These are phyloP conservation scores for Drosophila guanche DNA, from an alignment of 1,140 invertebrate genomes.

Conservation along the genomic window DNA sequence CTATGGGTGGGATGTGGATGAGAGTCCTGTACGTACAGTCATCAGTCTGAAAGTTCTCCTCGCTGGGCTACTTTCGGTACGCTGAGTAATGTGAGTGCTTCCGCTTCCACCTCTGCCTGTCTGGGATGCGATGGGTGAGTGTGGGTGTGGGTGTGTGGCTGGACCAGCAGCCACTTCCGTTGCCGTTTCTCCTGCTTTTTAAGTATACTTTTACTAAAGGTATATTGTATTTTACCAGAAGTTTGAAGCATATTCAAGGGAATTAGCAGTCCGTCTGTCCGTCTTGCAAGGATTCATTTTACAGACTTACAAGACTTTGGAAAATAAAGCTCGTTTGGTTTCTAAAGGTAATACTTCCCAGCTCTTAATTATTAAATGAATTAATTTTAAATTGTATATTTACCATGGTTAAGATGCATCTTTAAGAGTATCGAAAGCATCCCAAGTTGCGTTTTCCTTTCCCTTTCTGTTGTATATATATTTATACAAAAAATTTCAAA, in stretches of 20 bases:
- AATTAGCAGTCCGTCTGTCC: no score
- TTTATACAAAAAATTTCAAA: slow-evolving; percentile 58
- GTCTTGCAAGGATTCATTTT: no score
- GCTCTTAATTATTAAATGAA: no score
- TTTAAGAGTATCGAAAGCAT: no score
- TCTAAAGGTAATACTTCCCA: no score
- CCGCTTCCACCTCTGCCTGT: slow-evolving; percentile 56
- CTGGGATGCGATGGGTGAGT: no score
- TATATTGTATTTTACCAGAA: no score
- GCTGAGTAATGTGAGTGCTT: slow-evolving; percentile 76
- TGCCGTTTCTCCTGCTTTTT: slow-evolving; percentile 60
- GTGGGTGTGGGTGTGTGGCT: slow-evolving; percentile 9
- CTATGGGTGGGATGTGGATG: slow-evolving; percentile 5
- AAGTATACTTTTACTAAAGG: slow-evolving; percentile 31
- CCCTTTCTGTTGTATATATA: slow-evolving; percentile 14
- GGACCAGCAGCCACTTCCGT: slow-evolving; percentile 83
- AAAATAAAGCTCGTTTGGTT: no score
- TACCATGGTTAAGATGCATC: no score
- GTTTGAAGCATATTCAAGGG: no score
- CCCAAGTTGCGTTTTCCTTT: background rate
- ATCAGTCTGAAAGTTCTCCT: slow-evolving; percentile 27
- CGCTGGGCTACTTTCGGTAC: slow-evolving; percentile 42
- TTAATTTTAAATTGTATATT: no score
- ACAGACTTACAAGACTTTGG: no score
- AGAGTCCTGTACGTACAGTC: slow-evolving; percentile 10